A percentile compares a stretch with the other conserved stretches of the same genome.
These are phyloP conservation scores for Yasuhikotakia modesta DNA, from an alignment of 2,797 vertebrate species.

Conservation along the genomic window DNA sequence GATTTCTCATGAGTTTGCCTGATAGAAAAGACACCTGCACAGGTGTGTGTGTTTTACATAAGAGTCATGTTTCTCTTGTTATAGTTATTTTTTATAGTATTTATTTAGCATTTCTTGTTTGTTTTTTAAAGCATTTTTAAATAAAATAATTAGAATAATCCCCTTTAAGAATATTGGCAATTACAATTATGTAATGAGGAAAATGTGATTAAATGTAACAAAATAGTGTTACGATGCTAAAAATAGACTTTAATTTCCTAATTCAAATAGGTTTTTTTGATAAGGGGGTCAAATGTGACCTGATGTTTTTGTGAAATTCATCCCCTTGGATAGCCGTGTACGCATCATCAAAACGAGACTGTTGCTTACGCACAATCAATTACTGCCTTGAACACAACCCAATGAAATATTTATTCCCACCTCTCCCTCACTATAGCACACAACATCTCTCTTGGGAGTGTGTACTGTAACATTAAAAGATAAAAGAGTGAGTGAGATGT, in stretches of 20 bases:
- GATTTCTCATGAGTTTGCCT: background rate
- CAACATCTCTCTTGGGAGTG: constrained; percentile 38
- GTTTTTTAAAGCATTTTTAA: no score
- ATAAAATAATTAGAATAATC: no score
- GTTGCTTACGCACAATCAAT: constrained; percentile 57
- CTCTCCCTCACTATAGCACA: constrained; percentile 64
- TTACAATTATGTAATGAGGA: no score
- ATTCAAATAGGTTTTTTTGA: no score
- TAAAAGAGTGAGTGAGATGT: constrained; percentile 20
- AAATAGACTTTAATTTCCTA: no score
- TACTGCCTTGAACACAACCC: constrained; percentile 67
- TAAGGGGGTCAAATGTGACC: constrained; percentile 6
- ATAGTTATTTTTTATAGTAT: no score
- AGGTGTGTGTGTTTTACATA: no score
- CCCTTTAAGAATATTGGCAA: no score
- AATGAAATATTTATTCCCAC: constrained; percentile 72
- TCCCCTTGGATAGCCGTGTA: constrained; percentile 65
- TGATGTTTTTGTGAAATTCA: constrained; percentile 25
- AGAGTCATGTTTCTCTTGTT: no score
- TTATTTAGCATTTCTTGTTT: no score
- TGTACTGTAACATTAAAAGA: constrained; percentile 35
- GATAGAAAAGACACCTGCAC: background rate
- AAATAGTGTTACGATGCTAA: no score
- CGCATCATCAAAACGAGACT: constrained; percentile 57
- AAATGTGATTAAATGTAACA: no score